These are phyloP conservation scores for Acholoe squamosa DNA, from an alignment of 2,888 invertebrate species.

Conservation along the genomic window DNA sequence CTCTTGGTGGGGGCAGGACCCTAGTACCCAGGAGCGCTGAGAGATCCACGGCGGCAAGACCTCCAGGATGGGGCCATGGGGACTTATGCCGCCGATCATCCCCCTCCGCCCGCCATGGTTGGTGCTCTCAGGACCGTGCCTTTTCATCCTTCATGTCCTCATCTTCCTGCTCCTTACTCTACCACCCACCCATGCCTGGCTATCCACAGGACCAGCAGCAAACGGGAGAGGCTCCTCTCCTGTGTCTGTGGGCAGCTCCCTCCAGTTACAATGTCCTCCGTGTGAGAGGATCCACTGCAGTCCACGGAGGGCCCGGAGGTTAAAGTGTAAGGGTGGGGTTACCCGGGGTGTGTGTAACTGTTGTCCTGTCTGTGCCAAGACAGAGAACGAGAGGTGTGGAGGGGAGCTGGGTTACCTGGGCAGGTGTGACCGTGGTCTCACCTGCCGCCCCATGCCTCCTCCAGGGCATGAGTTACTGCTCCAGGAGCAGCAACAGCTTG, in stretches of 20 bases:
- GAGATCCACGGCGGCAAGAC: background rate
- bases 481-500: conserved; percentile 71
- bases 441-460: conserved; percentile 11
- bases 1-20: background rate
- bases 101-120: background rate
- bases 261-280: conserved; percentile 79
- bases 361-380: conserved; percentile 82
- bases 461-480: no score
- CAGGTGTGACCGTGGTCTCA: conserved; percentile 80
- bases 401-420: conserved; percentile 81
- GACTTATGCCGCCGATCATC: background rate
- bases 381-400: conserved; percentile 80
- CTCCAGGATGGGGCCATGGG: background rate
- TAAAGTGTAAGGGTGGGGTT: conserved; percentile 79
- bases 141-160: background rate
- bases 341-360: conserved; percentile 82
- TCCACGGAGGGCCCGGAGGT: conserved; percentile 73
- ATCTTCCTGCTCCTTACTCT: background rate
- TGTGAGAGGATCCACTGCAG: conserved; percentile 82
- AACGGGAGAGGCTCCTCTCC: no score
- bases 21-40: no score
- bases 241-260: conserved; percentile 60
- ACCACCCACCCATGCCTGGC: background rate
- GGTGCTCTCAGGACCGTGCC: background rate
- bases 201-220: background rate